phyloP scores from a whole-genome alignment of 2,113 vertebrate species.

The Mesembrinibis cayennensis region DNA sequence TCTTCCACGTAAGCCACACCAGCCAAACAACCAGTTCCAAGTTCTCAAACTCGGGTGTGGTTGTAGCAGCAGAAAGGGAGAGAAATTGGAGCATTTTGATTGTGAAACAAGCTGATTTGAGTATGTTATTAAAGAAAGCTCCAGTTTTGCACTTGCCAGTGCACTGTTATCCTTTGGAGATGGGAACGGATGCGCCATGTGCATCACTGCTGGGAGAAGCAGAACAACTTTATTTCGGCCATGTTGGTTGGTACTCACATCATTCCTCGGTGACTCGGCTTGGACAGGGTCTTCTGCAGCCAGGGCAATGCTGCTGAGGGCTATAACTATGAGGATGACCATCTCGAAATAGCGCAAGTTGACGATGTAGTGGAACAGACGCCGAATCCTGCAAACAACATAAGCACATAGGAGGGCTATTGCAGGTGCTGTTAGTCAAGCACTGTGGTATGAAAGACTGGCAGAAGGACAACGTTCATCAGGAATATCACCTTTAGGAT shows the following conservation, averaged over 20 bases:
- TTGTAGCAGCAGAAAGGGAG: background rate
- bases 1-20: background rate
- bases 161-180: fast-evolving
- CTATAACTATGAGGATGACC: conserved; percentile 94
- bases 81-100: background rate
- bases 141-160: fast-evolving
- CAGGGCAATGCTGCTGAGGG: conserved; percentile 94
- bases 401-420: background rate
- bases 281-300: conserved; percentile 94
- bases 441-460: fast-evolving
- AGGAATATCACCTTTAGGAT: background rate
- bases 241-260: conserved; percentile 74
- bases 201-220: background rate
- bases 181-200: fast-evolving
- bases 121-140: background rate
- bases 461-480: background rate
- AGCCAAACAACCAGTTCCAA: background rate
- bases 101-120: background rate
- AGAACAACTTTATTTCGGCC: background rate
- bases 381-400: conserved; percentile 81
- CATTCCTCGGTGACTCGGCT: conserved; percentile 87
- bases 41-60: background rate
- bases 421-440: background rate
- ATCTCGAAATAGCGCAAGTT: conserved; percentile 95
- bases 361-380: conserved; percentile 92